phyloP scores from a whole-genome alignment of 2,888 invertebrate species.

The Erebia palarica region DNA sequence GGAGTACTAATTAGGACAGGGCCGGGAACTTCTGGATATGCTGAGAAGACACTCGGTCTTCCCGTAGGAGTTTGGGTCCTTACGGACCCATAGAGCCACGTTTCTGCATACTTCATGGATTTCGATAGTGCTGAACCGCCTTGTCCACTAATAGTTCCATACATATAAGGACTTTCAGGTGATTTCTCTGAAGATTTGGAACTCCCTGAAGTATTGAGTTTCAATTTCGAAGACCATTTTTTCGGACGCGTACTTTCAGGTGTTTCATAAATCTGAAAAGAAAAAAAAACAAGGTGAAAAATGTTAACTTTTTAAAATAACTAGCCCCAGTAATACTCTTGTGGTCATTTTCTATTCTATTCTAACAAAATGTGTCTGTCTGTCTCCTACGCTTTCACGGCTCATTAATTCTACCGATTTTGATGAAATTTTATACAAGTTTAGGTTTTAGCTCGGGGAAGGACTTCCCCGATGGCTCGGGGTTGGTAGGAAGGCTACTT shows the following conservation, averaged over 20 bases:
- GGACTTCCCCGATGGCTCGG: too few species aligned
- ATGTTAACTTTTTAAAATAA: too few species aligned
- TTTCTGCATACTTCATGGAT: conserved; percentile 93
- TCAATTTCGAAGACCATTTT: conserved; percentile 88
- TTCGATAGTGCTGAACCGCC: conserved; percentile 88
- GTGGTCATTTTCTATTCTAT: too few species aligned
- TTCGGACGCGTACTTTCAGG: conserved; percentile 82
- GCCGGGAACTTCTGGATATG: conserved; percentile 72
- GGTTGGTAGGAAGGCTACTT: too few species aligned
- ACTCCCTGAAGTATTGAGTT: conserved; percentile 79
- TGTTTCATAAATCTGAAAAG: conserved; percentile 77
- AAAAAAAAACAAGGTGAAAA: conserved; percentile 31
- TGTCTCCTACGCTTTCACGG: too few species aligned
- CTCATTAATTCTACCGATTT: too few species aligned
- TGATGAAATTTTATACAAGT: too few species aligned
- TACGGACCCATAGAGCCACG: conserved; percentile 92
- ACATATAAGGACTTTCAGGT: conserved; percentile 75
- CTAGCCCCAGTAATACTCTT: too few species aligned
- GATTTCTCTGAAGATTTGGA: conserved; percentile 74
- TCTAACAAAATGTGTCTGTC: too few species aligned
- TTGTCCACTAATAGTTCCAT: conserved; percentile 80
- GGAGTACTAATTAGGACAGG: conserved; percentile 79
- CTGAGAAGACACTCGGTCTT: conserved; percentile 76
- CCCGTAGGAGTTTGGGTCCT: conserved; percentile 78
- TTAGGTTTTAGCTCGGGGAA: too few species aligned